Conservation (phyloP, 2,888 invertebrate genomes). For the Rotaria socialis region DNA sequence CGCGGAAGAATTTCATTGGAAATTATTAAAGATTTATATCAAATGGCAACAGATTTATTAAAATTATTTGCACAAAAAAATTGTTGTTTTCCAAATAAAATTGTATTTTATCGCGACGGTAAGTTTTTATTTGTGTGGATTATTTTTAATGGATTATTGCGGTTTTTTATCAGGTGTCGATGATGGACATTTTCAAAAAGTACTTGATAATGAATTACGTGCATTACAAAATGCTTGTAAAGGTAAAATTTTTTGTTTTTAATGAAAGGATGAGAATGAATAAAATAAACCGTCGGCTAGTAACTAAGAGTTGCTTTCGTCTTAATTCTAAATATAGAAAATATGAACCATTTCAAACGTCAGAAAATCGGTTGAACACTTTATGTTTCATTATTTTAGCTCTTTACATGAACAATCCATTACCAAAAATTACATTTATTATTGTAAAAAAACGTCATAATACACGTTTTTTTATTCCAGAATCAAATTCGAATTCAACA, state of each 20-base stretch:
- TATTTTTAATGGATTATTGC: too few relatives aligned
- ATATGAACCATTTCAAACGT: too few relatives aligned
- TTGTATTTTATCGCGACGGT: conserved; percentile 30
- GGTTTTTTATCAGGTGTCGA: neutral
- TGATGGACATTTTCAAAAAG: conserved; percentile 32
- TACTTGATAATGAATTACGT: conserved; percentile 17
- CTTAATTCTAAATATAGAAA: too few relatives aligned
- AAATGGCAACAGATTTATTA: conserved; percentile 36
- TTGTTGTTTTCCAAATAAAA: conserved; percentile 30
- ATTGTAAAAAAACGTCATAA: conserved; percentile 33
- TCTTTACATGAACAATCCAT: conserved; percentile 22
- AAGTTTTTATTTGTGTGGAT: too few relatives aligned
- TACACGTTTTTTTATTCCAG: conserved; percentile 17
- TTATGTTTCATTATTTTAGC: neutral
- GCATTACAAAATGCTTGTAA: conserved; percentile 33
- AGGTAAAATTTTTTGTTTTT: neutral
- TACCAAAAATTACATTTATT: conserved; percentile 33
- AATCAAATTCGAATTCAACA: neutral
- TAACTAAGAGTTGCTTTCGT: too few relatives aligned
- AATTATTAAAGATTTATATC: conserved; percentile 24
- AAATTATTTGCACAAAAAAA: conserved; percentile 28
- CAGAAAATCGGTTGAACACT: too few relatives aligned
- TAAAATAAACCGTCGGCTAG: too few relatives aligned
- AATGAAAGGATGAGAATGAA: too few relatives aligned
- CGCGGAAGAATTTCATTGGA: conserved; percentile 5